Conservation (phyloP, 2,113 vertebrate species). For the Garra rufa region DNA sequence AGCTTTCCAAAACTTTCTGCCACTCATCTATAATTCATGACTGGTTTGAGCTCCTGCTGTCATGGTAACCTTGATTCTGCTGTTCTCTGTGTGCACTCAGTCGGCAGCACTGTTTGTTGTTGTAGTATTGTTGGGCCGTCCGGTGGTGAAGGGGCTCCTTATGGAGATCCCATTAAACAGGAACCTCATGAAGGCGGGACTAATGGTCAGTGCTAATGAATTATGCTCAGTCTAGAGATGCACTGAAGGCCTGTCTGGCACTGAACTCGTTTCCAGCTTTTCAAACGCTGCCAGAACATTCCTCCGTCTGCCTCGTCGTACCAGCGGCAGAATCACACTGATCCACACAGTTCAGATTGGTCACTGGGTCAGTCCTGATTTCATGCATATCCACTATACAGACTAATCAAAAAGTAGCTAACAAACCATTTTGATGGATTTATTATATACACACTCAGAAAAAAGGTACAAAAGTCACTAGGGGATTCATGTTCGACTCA, state of each 20-base stretch:
- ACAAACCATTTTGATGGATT: too few relatives aligned
- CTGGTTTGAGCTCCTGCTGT: neutral
- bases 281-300: conserved; percentile 48
- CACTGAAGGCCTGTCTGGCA: conserved; percentile 38
- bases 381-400: neutral
- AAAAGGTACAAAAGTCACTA: too few relatives aligned
- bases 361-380: conserved; percentile 3
- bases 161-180: conserved; percentile 47
- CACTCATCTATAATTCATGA: neutral
- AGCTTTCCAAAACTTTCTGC: neutral
- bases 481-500: too few relatives aligned
- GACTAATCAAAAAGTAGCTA: too few relatives aligned
- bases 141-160: neutral
- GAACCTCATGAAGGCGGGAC: neutral
- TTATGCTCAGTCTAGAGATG: conserved; percentile 34
- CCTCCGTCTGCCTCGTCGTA: neutral
- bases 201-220: conserved; percentile 39
- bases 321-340: neutral
- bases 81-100: neutral
- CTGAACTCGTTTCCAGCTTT: neutral
- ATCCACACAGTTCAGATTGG: neutral
- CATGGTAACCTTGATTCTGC: conserved; percentile 10
- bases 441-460: too few relatives aligned
- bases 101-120: neutral
- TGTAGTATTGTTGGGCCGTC: neutral